Evolutionary conservation across 2,113 vertebrate species (phyloP).

Genomic region (Numenius arquata): DNA sequence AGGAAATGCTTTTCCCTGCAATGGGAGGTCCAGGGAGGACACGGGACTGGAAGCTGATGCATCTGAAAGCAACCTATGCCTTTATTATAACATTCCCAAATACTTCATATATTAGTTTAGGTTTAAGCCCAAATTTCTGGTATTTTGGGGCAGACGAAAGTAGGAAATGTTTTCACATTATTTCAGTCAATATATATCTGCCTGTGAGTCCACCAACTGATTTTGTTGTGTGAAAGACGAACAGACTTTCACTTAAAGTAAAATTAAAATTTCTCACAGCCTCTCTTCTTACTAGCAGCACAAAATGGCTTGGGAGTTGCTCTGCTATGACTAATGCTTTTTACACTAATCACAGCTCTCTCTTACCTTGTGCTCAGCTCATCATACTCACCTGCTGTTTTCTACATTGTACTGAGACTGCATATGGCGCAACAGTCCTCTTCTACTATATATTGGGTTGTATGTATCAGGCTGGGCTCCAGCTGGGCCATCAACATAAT

Average conservation of each 20-base stretch:
- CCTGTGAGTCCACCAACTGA: neutral
- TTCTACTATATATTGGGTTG: neutral
- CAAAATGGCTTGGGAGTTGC: neutral
- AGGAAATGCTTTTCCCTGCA: neutral
- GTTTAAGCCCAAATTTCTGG: neutral
- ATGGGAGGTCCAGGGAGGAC: neutral
- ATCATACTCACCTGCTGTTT: neutral
- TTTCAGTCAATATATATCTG: neutral
- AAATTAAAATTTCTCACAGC: neutral
- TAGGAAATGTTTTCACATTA: neutral
- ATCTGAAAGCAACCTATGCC: neutral
- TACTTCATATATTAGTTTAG: neutral
- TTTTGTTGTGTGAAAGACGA: neutral
- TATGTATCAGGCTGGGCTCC: neutral
- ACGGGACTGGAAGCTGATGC: neutral
- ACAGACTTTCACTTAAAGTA: neutral
- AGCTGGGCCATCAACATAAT: neutral
- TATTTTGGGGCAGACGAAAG: neutral
- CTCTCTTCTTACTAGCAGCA: neutral
- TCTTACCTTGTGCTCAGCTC: neutral
- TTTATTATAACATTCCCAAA: neutral
- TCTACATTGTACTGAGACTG: neutral
- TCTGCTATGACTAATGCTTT: neutral
- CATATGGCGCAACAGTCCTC: neutral
- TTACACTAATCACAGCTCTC: neutral